Percentiles rank a stretch among this genome's conserved stretches.
phyloP scores from a whole-genome alignment of 2,797 vertebrate species.

The Amblyraja radiata region DNA sequence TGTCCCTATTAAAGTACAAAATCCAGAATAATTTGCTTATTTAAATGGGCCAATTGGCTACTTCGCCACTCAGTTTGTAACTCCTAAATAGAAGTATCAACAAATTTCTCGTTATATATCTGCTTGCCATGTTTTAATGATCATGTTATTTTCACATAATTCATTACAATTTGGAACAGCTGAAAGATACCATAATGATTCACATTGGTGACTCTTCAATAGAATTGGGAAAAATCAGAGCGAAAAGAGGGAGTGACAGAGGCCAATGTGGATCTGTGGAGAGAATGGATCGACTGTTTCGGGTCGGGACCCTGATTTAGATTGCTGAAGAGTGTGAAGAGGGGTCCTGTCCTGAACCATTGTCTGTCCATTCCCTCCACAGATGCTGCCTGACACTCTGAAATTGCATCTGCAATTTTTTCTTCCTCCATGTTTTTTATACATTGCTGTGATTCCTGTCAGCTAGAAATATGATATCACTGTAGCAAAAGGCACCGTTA shows the following conservation, averaged over 20 bases:
- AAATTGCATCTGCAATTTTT: too few species aligned
- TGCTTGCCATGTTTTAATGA: not conserved
- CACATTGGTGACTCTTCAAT: too few species aligned
- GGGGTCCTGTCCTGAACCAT: too few species aligned
- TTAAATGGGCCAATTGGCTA: not conserved
- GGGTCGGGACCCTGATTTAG: too few species aligned
- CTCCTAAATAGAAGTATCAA: not conserved
- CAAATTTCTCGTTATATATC: not conserved
- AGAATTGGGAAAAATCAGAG: too few species aligned
- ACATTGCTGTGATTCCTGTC: not conserved
- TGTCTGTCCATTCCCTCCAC: too few species aligned
- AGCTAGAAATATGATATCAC: not conserved
- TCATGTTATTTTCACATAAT: not conserved
- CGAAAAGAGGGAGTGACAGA: too few species aligned
- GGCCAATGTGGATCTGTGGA: too few species aligned
- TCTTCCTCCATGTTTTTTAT: not conserved
- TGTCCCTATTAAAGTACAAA: not conserved
- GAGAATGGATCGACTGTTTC: too few species aligned
- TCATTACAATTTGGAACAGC: not conserved
- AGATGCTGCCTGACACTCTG: not conserved
- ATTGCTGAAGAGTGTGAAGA: too few species aligned
- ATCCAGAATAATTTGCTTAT: not conserved
- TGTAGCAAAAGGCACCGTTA: not conserved
- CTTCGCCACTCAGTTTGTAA: not conserved
- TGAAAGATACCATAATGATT: not conserved